A percentile compares a stretch with the other conserved stretches of the same genome.
Conservation (phyloP, 2,797 vertebrate genomes). For the Sus cebifrons region DNA sequence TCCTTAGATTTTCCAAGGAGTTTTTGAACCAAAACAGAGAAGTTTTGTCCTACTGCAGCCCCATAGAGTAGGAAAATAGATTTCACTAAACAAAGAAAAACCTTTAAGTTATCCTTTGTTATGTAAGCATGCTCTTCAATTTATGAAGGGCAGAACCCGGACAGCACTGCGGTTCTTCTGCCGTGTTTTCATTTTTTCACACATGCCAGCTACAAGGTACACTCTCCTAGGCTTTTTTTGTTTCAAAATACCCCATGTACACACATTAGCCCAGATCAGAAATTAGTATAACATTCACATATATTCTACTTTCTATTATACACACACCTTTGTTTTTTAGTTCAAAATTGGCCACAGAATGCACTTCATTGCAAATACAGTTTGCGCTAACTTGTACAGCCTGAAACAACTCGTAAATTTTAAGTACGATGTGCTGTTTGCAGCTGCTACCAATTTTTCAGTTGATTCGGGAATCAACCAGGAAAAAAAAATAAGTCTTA, state of each 20-base stretch:
- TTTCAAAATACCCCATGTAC: not conserved
- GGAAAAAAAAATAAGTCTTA: not conserved
- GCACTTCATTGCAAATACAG: not conserved
- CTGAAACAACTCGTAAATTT: not conserved
- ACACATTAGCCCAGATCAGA: not conserved
- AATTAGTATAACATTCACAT: not conserved
- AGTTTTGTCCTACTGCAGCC: not conserved
- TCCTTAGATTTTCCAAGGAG: not conserved
- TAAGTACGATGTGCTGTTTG: not conserved
- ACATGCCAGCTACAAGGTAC: not conserved
- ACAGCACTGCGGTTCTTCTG: not conserved
- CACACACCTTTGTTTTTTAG: not conserved
- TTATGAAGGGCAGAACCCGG: not conserved
- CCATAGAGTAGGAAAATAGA: not conserved
- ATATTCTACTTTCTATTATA: not conserved
- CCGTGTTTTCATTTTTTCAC: not conserved
- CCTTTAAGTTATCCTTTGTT: not conserved
- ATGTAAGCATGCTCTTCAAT: not conserved
- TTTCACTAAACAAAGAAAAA: conserved; percentile 26
- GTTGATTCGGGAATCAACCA: not conserved
- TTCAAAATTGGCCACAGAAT: conserved; percentile 16
- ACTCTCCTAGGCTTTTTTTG: not conserved
- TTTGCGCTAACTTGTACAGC: not conserved
- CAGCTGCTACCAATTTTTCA: not conserved
- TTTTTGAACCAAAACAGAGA: not conserved